These are phyloP conservation scores for Paracentrotus lividus DNA, from an alignment of 53 echinoderm and acorn worm genomes.

Conservation along the genomic window DNA sequence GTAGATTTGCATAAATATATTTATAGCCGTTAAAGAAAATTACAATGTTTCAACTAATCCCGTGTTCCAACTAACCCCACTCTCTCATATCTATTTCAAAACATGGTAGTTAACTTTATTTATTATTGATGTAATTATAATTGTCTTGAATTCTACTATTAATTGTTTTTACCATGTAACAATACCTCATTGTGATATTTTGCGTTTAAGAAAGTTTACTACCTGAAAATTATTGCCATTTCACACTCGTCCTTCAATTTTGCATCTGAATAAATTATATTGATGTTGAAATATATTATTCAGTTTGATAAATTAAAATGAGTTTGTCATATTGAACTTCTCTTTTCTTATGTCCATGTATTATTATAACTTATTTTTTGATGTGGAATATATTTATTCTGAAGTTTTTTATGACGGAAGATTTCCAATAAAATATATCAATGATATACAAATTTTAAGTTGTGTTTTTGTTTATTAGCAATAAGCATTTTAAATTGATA, in stretches of 20 bases:
- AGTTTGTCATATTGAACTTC: not conserved
- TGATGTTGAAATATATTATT: not conserved
- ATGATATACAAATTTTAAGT: not conserved
- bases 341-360: not conserved
- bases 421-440: conserved; percentile 41
- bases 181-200: not conserved
- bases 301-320: not conserved
- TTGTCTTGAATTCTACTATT: not conserved
- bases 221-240: not conserved
- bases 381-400: conserved; percentile 30
- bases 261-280: not conserved
- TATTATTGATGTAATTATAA: not conserved
- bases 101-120: no score
- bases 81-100: no score
- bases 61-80: no score
- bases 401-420: conserved; percentile 27
- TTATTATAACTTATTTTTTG: not conserved
- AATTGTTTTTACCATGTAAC: not conserved
- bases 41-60: no score
- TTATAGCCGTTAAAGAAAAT: no score
- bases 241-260: not conserved
- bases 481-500: not conserved
- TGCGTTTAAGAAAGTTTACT: not conserved
- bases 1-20: no score
- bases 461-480: not conserved